Evolutionary conservation across 1,140 invertebrate species (phyloP), one percentile per base, ranked within the genome.

Genomic region (Kradibia gibbosae): DNA sequence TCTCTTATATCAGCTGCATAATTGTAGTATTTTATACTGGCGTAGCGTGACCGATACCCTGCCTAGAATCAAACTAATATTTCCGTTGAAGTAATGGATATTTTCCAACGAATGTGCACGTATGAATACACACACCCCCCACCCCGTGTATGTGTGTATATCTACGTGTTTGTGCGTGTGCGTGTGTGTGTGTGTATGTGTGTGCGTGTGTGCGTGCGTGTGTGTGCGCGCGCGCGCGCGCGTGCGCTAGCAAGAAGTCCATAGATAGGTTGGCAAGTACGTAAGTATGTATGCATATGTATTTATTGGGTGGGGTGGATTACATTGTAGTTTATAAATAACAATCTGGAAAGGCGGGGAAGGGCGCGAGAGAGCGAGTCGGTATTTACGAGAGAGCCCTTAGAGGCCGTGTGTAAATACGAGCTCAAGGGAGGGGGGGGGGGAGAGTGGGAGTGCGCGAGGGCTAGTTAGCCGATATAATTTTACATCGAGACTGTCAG

Each of bases 21-120:
- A 73, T 73, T 73, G 28, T 34, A 53, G n/a, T 28, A 50, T 25
- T 73, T 17, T 10, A 73, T 73, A 50, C 50, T 73, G 45, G 11
- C n/a, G n/a, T n/a, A n/a, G 42, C 73, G 60, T 39, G 25, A 42
- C 17, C 5, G 34, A 75, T 75, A 34, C 5, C 8, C 31, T 25
- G 28, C 39, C 28, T 74, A 75, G 73, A 53, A 60, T 75, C 42
- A 75, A 0, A 8, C 31, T 31, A 13, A 60, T 57, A 39, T 42
- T 75, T 39, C 3, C 39, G 42, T 20, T 42, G 25, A 34, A 39
- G 72, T 57, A 55, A 57, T 75, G 48, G 55, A 55, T 60, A 42
- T 45, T 60, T 60, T 39, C 31, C 2, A 57, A 74, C 31, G 17
- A 34, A n/a, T 8, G 3, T 42, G 60, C 42, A n/a, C 55, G 55